Conservation (phyloP, 2,888 invertebrate genomes). For the Arenicola marina region DNA sequence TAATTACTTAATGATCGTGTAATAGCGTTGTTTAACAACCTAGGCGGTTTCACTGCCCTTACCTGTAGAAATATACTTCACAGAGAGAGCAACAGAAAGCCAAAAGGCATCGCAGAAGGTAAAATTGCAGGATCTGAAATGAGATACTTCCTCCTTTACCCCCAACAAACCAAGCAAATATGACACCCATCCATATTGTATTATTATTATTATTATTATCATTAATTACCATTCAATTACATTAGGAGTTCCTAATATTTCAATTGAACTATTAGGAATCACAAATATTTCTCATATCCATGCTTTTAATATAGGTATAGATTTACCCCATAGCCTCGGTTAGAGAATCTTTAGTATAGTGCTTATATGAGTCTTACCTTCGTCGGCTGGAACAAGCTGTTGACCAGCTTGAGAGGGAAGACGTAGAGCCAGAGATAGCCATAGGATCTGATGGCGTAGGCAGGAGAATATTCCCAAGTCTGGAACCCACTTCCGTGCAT, state of each 20-base stretch:
- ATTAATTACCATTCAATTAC: too few species aligned
- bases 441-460: constrained; percentile 92
- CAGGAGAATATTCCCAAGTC: constrained; percentile 99
- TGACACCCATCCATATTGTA: too few species aligned
- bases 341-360: too few species aligned
- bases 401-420: constrained; percentile 76
- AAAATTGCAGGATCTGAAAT: constrained; percentile 81
- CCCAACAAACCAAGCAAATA: background rate
- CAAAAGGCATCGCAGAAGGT: constrained; percentile 80
- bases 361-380: too few species aligned
- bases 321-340: too few species aligned
- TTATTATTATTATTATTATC: too few species aligned
- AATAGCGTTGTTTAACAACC: background rate
- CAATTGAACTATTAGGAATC: too few species aligned
- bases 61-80: constrained; percentile 95
- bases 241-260: too few species aligned
- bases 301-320: too few species aligned
- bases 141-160: background rate
- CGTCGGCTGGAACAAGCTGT: constrained; percentile 72
- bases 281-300: too few species aligned
- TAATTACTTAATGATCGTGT: background rate
- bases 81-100: constrained; percentile 80
- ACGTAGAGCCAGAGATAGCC: constrained; percentile 88
- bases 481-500: constrained; percentile 90
- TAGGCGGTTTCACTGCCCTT: constrained; percentile 28